Evolutionary conservation across 2,797 vertebrate genomes (phyloP).

Genomic region (Discoglossus pictus): DNA sequence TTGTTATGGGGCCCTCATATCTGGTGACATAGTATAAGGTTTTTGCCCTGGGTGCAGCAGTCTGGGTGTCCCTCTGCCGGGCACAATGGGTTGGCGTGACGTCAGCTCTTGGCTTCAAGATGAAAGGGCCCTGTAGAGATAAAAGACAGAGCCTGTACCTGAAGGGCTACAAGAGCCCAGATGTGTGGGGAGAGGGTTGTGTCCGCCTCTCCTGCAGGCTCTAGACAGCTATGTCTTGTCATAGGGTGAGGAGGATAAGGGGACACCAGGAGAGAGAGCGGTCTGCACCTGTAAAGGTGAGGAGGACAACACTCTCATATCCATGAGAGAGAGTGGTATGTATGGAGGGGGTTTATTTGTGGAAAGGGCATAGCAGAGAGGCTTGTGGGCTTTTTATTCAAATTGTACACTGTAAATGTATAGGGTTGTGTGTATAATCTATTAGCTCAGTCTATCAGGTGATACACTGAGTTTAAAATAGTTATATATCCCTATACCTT

Average conservation of each 20-base stretch:
- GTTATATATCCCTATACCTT: too few relatives aligned
- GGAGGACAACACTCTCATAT: background rate
- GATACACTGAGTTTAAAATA: too few relatives aligned
- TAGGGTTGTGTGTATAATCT: too few relatives aligned
- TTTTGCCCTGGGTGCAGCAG: constrained; percentile 17
- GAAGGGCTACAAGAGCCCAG: constrained; percentile 40
- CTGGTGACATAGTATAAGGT: background rate
- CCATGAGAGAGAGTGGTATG: background rate
- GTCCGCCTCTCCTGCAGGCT: constrained; percentile 1
- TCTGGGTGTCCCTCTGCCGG: constrained; percentile 32
- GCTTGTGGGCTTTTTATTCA: too few relatives aligned
- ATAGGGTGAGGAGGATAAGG: background rate
- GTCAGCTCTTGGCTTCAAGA: constrained; percentile 47
- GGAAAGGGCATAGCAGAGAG: too few relatives aligned
- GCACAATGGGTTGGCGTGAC: constrained; percentile 38
- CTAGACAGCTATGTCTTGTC: constrained; percentile 2
- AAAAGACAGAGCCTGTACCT: constrained; percentile 42
- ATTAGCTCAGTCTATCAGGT: too few relatives aligned
- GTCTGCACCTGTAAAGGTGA: constrained; percentile 11
- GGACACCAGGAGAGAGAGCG: background rate
- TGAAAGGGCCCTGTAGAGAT: constrained; percentile 47
- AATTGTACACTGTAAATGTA: too few relatives aligned
- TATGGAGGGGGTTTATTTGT: background rate
- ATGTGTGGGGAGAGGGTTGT: constrained; percentile 2
- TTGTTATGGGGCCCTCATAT: too few relatives aligned